Evolutionary conservation across 2,797 vertebrate species (phyloP), one percentile per base, ranked within the genome.

Genomic region (Brotula barbata): DNA sequence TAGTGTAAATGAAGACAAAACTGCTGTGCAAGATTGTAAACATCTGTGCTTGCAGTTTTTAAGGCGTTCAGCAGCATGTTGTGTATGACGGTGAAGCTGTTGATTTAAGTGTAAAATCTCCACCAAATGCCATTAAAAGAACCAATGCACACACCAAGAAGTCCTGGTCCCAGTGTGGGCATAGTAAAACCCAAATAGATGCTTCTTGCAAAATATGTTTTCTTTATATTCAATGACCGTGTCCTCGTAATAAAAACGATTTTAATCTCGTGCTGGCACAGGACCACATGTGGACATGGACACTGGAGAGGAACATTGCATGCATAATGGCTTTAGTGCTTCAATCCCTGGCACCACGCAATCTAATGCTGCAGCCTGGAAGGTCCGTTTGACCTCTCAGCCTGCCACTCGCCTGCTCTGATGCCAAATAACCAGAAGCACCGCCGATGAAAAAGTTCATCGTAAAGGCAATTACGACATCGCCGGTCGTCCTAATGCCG

Each of bases 271-370:
- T n/a, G 14, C 54, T 10, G 13, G 22, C 21, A 13, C 14, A n/a
- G 15, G 17, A 17, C 17, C 60, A 12, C 7, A 5, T 31, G 41
- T 43, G 46, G 36, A 58, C 23, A 63, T 37, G 55, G 41, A 21
- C 22, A 33, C 42, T 59, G 48, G 49, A 34, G 37, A 45, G 15
- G 14, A 25, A 2, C 46, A 52, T 67, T 60, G 40, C 20, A 59
- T 72, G 62, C 60, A 77, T 71, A 25, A 71, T 56, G 1, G 17
- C 40, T 64, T 52, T 34, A 68, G 51, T 59, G 63, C 23, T 47
- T 43, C 46, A 64, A 61, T 70, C 47, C 41, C 20, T 36, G 47
- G 55, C 49, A 50, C 17, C 10, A 36, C 41, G 51, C 7, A 2
- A 19, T 19, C 3, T 17, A 10, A 43, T 22, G 53, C 42, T 48